Percentiles rank a stretch among this genome's conserved stretches.
These are phyloP conservation scores for Oreortyx pictus DNA, from an alignment of 2,797 vertebrate species.

Conservation along the genomic window DNA sequence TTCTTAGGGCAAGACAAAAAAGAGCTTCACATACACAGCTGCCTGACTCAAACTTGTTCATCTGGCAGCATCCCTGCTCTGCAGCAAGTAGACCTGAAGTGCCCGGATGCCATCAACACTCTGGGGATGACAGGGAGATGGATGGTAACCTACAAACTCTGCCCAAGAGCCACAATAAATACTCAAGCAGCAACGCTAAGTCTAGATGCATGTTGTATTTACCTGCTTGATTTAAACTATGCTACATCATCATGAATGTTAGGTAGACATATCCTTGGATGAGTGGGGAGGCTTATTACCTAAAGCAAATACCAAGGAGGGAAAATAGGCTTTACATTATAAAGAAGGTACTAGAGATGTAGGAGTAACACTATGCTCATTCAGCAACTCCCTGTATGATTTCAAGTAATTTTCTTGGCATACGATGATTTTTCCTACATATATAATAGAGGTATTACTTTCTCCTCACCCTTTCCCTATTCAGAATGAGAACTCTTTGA, in stretches of 20 bases:
- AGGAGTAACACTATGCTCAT: not conserved
- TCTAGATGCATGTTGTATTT: not conserved
- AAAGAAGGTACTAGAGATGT: not conserved
- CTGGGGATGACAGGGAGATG: not conserved
- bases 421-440: not conserved
- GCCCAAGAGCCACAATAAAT: not conserved
- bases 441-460: not conserved
- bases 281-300: not conserved
- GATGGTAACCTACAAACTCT: not conserved
- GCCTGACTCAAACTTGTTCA: not conserved
- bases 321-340: not conserved
- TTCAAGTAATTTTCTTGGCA: not conserved
- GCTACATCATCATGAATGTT: not conserved
- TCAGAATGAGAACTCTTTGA: not conserved
- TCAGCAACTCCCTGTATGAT: not conserved
- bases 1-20: not conserved
- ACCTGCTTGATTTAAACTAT: not conserved
- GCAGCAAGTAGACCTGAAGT: not conserved
- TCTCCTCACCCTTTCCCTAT: not conserved
- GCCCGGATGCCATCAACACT: not conserved
- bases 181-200: not conserved
- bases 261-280: not conserved
- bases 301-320: not conserved
- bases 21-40: fast-evolving
- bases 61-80: not conserved